Evolutionary conservation across 64 coral and sea anemone species (phyloP), one percentile per base, ranked within the genome.

Genomic region (Anthopleura sola): DNA sequence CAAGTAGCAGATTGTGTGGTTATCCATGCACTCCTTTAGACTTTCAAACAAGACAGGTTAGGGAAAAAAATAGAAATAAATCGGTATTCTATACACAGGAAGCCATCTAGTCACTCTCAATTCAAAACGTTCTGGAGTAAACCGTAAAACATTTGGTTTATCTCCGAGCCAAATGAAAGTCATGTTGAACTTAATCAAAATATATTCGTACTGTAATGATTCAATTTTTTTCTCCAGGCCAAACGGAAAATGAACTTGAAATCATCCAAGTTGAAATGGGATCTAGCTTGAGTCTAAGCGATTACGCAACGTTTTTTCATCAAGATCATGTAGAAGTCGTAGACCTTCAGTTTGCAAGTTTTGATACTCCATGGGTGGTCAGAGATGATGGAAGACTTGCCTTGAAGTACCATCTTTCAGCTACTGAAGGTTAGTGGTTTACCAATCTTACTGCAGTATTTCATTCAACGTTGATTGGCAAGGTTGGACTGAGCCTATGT

Each of bases 231-330:
- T 71, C 11, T 9, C 28, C 66, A 71, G 66, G 66, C 15, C n/a
- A 32, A n/a, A 71, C 66, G 23, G 66, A 34, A 71, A 71, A 71
- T 34, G 66, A 71, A 21, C 78, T 81, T 2, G 78, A 81, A 53
- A 81, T 81, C 10, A 80, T 80, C 34, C 36, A 38, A 81, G 39
- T 81, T 46, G 78, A 81, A 53, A 53, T 81, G 39, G 78, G 49
- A 31, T 81, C 78, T 15, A 48, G 6, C 38, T 81, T 38, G 78
- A 48, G 21, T 36, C 26, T 81, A 19, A 81, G 78, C 78, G 39
- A 53, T 19, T 24, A 46, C 37, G 78, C 21, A 16, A 81, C 16
- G 78, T 81, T 26, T 48, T 32, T 81, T 38, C 78, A 48, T 53
- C 21, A 46, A 48, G 78, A 36, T 0, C 21, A 15, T 13, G 8